Conservation (phyloP, 2,888 invertebrate species). For the Dryobotodes eremita region DNA sequence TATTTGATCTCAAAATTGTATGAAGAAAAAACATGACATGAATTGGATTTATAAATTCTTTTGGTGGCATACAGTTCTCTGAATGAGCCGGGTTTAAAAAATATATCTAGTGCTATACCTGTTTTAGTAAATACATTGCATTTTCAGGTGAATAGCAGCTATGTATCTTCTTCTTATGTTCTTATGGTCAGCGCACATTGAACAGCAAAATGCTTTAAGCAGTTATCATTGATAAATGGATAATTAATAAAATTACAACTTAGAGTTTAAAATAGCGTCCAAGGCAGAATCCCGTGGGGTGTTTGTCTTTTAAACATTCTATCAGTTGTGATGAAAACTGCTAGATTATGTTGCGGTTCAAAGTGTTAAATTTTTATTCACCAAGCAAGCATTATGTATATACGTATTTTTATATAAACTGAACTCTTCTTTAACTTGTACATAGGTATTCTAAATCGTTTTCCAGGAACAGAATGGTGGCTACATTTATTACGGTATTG, state of each 20-base stretch:
- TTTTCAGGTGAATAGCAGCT: conserved; percentile 13
- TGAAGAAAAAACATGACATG: not conserved
- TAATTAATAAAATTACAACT: no score
- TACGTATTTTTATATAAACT: conserved; percentile 42
- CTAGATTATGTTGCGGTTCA: not conserved
- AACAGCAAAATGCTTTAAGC: conserved; percentile 1
- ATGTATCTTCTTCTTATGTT: conserved; percentile 1
- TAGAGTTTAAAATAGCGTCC: not conserved
- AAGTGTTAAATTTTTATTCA: conserved; percentile 1
- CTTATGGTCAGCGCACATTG: not conserved
- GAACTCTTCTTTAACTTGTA: conserved; percentile 42
- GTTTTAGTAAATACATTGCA: conserved; percentile 38
- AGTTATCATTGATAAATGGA: not conserved
- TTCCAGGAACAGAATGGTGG: conserved; percentile 33
- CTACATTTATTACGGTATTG: not conserved
- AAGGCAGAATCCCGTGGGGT: not conserved
- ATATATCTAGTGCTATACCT: not conserved
- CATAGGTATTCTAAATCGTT: conserved; percentile 42
- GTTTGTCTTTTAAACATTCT: conserved; percentile 4
- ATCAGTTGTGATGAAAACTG: not conserved
- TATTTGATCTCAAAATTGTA: conserved; percentile 38
- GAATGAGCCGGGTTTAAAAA: not conserved
- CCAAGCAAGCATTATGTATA: conserved; percentile 13
- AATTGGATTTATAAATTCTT: not conserved
- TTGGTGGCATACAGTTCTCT: not conserved